phyloP scores from a whole-genome alignment of 1,140 invertebrate genomes.

The Sinella curviseta region DNA sequence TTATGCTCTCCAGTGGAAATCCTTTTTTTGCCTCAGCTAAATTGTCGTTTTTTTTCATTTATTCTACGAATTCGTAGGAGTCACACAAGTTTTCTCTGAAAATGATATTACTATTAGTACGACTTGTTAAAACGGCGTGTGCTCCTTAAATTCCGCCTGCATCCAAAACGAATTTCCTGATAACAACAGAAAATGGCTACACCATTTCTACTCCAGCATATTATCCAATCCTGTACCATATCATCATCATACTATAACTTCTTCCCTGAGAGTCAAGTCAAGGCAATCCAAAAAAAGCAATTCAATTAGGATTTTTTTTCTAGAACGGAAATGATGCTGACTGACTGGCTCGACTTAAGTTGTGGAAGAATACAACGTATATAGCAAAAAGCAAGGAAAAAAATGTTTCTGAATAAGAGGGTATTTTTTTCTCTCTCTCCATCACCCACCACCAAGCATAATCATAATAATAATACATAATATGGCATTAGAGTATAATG shows the following conservation, averaged over 20 bases:
- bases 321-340: conserved; percentile 12
- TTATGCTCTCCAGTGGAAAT: background rate
- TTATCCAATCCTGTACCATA: background rate
- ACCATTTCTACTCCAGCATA: background rate
- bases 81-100: background rate
- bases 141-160: background rate
- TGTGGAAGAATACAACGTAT: background rate
- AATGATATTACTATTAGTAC: conserved; percentile 1
- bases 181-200: background rate
- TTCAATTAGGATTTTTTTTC: conserved; percentile 26
- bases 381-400: background rate
- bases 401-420: background rate
- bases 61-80: background rate
- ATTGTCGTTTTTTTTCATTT: background rate
- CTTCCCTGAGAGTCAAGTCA: too few species aligned
- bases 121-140: background rate
- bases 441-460: background rate
- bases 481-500: conserved; percentile 13
- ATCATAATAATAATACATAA: conserved; percentile 27
- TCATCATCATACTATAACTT: too few species aligned
- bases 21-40: conserved; percentile 7
- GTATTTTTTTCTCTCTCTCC: background rate
- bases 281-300: conserved; percentile 15
- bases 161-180: background rate
- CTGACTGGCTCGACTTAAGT: conserved; percentile 1